phyloP scores from a whole-genome alignment of 2,113 vertebrate species.

The Coryphaenoides rupestris region DNA sequence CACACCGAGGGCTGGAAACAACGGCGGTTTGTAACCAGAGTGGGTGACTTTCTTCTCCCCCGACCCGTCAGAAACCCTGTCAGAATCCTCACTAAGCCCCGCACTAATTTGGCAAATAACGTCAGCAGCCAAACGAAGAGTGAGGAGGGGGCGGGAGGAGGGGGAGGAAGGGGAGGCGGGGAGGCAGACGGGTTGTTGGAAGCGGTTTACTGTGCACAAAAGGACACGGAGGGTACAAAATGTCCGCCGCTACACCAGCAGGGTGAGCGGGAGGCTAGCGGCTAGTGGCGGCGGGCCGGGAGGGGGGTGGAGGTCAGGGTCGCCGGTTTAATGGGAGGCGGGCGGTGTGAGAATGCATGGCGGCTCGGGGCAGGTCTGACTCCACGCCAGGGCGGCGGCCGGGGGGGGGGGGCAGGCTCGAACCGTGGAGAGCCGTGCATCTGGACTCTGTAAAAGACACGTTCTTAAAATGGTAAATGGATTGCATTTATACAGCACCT shows the following conservation, averaged over 20 bases:
- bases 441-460: constrained; percentile 51
- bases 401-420: too few species aligned
- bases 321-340: constrained; percentile 24
- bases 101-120: constrained; percentile 76
- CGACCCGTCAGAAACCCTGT: constrained; percentile 70
- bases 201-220: too few species aligned
- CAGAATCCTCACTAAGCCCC: constrained; percentile 71
- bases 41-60: constrained; percentile 82
- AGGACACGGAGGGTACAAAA: constrained; percentile 42
- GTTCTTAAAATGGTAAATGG: too few species aligned
- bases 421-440: constrained; percentile 48
- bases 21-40: constrained; percentile 65
- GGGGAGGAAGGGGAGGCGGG: not conserved
- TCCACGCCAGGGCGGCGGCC: constrained; percentile 45
- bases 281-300: constrained; percentile 48
- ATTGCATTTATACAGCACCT: too few species aligned
- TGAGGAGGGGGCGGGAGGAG: constrained; percentile 45
- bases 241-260: constrained; percentile 33
- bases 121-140: constrained; percentile 77
- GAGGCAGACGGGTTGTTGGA: too few species aligned
- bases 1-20: constrained; percentile 65
- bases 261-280: constrained; percentile 52
- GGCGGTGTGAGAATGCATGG: constrained; percentile 40
- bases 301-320: constrained; percentile 58
- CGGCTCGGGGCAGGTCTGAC: constrained; percentile 51